Base-by-base conservation (phyloP, 2,113 vertebrate species). In the Murina feae region DNA sequence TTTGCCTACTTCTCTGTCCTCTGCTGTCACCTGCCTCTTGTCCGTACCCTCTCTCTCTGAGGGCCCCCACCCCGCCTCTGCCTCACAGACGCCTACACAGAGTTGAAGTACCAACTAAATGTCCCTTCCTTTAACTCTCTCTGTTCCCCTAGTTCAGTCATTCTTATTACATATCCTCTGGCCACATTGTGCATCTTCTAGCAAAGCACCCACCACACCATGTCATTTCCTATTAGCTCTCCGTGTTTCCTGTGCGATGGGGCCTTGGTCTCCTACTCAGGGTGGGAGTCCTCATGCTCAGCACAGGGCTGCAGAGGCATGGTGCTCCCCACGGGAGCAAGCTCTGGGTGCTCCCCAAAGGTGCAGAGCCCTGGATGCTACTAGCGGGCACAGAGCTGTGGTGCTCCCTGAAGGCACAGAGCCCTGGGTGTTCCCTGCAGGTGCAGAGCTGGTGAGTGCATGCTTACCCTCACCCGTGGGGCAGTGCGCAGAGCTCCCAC, bases 11-110 rank as follows among this genome's bases (percentile, higher is more conserved):
- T 9, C 30, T 76, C 23, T 32, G 21, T 35, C 65, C 68, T 69
- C 51, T 42, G 63, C 35, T 53, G 44, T n/a, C 25, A 4, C 37
- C 51, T 20, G 44, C 12, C 16, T 10, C 37, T 74, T 74, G 4
- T 47, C 2, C 51, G 32, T 65, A 25, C 3, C 8, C 12, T 16
- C 63, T 60, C 20, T 66, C 30, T 47, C 60, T 30, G 13, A 14
- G 60, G 60, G 60, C 11, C 12, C 60, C 28, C 53, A 55, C 53
- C 13, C 60, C 2, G 2, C 35, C 39, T 49, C 28, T 28, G 10
- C 44, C 37, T 95, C 32, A 74, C 55, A 58, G 18, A 83, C 37
- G 90, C 91, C 96, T 35, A 47, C 84, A 37, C 65, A 53, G 37
- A 28, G 13, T 39, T 51, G 58, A 90, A 49, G 35, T 63, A 37